phyloP scores from a whole-genome alignment of 37 sponge, comb jelly and placozoan genomes.

The Bolinopsis microptera region DNA sequence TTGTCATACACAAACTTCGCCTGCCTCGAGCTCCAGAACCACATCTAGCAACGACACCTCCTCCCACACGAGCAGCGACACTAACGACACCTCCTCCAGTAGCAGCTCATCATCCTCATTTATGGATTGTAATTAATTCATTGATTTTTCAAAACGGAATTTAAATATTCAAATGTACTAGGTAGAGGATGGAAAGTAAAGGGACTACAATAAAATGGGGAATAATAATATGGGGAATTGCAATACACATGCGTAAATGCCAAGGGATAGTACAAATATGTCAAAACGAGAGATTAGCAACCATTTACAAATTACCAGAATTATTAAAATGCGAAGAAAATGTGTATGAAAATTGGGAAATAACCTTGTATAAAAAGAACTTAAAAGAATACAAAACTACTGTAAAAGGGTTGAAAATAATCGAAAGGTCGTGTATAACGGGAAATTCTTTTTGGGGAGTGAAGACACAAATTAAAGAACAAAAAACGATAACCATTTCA shows the following conservation, averaged over 20 bases:
- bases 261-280: conserved; percentile 39
- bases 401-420: not conserved
- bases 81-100: conserved; percentile 13
- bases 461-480: not conserved
- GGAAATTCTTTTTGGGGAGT: conserved; percentile 23
- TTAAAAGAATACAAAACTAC: conserved; percentile 6
- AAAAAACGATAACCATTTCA: not conserved
- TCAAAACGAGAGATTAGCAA: not conserved
- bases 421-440: not conserved
- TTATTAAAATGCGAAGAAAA: not conserved
- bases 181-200: not conserved
- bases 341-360: conserved; percentile 43
- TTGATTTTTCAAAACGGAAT: too few species aligned
- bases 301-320: conserved; percentile 19
- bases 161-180: too few species aligned
- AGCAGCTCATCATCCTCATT: too few species aligned
- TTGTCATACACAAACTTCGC: not conserved
- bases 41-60: too few species aligned
- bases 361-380: conserved; percentile 1
- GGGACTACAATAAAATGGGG: not conserved
- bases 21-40: not conserved
- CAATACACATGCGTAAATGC: not conserved
- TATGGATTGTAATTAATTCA: too few species aligned
- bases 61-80: too few species aligned
- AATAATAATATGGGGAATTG: not conserved